Evolutionary conservation across 2,888 invertebrate species (phyloP).

Genomic region (Hirtodrosophila cameraria): DNA sequence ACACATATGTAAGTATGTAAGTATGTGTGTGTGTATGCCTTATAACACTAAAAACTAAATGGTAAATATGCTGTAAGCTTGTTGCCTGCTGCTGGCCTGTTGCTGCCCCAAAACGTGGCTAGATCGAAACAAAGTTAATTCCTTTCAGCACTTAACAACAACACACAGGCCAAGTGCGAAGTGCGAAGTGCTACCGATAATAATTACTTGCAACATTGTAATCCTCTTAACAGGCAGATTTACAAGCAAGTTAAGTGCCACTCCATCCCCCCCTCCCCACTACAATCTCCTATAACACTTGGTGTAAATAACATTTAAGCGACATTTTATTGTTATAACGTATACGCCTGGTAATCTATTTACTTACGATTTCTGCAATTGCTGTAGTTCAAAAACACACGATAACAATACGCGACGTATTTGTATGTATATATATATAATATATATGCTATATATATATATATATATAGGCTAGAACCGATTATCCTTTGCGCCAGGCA

Average conservation of each 20-base stretch:
- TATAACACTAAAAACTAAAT: constrained; percentile 67
- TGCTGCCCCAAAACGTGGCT: constrained; percentile 59
- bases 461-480: constrained; percentile 2
- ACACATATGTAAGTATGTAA: constrained; percentile 6
- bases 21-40: constrained; percentile 10
- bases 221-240: constrained; percentile 74
- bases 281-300: not conserved
- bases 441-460: constrained; percentile 14
- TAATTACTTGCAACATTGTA: constrained; percentile 79
- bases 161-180: too few species aligned
- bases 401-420: constrained; percentile 15
- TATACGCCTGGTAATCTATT: constrained; percentile 46
- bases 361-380: constrained; percentile 52
- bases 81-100: constrained; percentile 24
- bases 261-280: not conserved
- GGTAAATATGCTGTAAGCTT: constrained; percentile 50
- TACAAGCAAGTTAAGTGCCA: constrained; percentile 70
- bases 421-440: too few species aligned
- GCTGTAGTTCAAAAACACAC: constrained; percentile 24
- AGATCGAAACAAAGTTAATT: constrained; percentile 78
- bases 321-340: constrained; percentile 41
- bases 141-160: constrained; percentile 56
- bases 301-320: constrained; percentile 45
- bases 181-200: constrained; percentile 59
- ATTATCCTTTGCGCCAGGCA: constrained; percentile 29